Conservation (phyloP, 2,888 invertebrate species). For the Copidosoma aretas region DNA sequence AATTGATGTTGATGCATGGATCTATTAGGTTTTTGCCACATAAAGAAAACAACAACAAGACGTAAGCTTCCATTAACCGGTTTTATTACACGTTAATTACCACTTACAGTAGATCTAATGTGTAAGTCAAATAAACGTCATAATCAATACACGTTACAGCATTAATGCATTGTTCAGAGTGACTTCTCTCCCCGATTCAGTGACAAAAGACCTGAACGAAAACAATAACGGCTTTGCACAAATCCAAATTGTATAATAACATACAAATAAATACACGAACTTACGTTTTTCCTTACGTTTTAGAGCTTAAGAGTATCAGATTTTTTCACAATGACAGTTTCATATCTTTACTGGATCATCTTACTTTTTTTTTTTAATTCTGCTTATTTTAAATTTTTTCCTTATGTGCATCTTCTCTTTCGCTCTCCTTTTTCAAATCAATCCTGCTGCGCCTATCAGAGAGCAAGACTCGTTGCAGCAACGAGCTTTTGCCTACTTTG, state of each 20-base stretch:
- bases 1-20: too few species aligned
- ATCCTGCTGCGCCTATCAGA: too few species aligned
- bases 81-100: conserved; percentile 60
- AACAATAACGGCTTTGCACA: conserved; percentile 49
- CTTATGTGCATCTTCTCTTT: not conserved
- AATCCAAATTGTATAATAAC: conserved; percentile 49
- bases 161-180: conserved; percentile 55
- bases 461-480: too few species aligned
- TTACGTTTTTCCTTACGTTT: conserved; percentile 50
- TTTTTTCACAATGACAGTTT: conserved; percentile 34
- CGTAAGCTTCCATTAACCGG: conserved; percentile 62
- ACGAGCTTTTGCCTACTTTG: too few species aligned
- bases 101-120: conserved; percentile 61
- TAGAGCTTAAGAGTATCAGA: conserved; percentile 34
- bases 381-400: conserved; percentile 22
- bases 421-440: not conserved
- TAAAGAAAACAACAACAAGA: too few species aligned
- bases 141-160: conserved; percentile 58
- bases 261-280: conserved; percentile 59
- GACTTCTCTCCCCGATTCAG: conserved; percentile 38
- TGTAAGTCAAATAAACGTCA: conserved; percentile 56
- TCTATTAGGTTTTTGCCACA: too few species aligned
- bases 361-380: conserved; percentile 9
- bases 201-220: conserved; percentile 45
- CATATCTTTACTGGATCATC: not conserved